Base-by-base conservation (phyloP, 2,888 invertebrate genomes). In the Orthosia gracilis region DNA sequence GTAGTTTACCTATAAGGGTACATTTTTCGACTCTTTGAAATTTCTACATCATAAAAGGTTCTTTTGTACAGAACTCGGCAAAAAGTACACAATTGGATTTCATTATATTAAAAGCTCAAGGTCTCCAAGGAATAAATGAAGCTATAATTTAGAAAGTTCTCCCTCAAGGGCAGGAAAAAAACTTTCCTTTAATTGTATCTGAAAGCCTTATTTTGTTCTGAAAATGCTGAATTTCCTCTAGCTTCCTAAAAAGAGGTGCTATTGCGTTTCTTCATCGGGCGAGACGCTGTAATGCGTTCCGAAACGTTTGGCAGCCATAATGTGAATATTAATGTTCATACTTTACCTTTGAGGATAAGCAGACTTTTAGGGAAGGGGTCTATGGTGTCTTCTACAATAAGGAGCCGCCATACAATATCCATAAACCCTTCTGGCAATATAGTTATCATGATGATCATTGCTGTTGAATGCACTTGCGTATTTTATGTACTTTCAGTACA, bases 281-380 rank as follows among this genome's bases (percentile, higher is more conserved):
- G 66, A 78, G 74, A 73, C 76, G 68, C 26, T 65, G 55, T 76
- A 76, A 78, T 76, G 68, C 54, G 71, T 80, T 85, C 72, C 80
- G 72, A 67, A 64, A 63, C 84, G 70, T 85, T 85, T 76, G 73
- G 65, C 80, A 83, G 63, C 61, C 59, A 74, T 85, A 83, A 85
- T 76, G 76, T 40, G 64, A 45, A 45, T 64, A 64, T 72, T 70
- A 80, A 69, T n/a, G 58, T 55, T 47, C 49, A 64, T 66, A 47
- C 40, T 62, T 69, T 72, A 45, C 23, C 62, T 63, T 69, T 81
- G 69, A 84, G 69, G 69, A 76, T 72, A 64, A 70, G 64, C 82
- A 76, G 82, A 72, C 31, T 64, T 40, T 54, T 21, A 23, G 11
- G 58, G 40, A 54, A 21, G 47, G 17, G 15, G 23, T 21, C 21